phyloP scores from a whole-genome alignment of 2,113 vertebrate species.

The Arothron firmamentum region DNA sequence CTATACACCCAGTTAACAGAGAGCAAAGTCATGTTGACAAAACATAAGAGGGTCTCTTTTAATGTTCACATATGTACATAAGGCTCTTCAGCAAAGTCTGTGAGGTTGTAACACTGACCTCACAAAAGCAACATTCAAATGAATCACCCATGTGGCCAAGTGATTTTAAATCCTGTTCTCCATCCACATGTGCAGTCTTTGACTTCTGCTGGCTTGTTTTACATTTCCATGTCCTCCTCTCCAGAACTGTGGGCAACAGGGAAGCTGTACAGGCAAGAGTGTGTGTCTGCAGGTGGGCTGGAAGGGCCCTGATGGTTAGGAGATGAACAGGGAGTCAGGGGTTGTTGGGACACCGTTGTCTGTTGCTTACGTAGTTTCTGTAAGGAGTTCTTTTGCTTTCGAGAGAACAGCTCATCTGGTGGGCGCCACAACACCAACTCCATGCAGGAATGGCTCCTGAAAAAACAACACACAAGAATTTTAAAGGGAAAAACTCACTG shows the following conservation, averaged over 20 bases:
- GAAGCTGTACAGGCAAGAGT: slow-evolving; percentile 46
- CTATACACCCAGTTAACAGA: slow-evolving; percentile 19
- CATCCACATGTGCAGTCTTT: slow-evolving; percentile 16
- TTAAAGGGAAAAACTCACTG: neutral
- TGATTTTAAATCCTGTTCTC: slow-evolving; percentile 8
- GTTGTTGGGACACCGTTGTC: slow-evolving; percentile 46
- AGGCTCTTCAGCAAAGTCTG: neutral
- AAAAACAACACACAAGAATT: neutral
- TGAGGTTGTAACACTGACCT: neutral
- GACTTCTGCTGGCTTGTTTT: slow-evolving; percentile 24
- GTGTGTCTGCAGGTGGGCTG: slow-evolving; percentile 39
- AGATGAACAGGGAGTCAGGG: slow-evolving; percentile 52
- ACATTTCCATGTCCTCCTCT: slow-evolving; percentile 81
- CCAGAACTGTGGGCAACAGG: slow-evolving; percentile 45
- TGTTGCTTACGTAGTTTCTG: slow-evolving; percentile 74
- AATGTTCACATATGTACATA: too few species aligned
- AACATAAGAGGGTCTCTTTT: neutral
- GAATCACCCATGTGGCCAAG: slow-evolving; percentile 2
- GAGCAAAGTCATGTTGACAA: slow-evolving; percentile 18
- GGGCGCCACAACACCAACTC: slow-evolving; percentile 81
- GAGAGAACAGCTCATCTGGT: slow-evolving; percentile 70
- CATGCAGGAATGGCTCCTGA: slow-evolving; percentile 79
- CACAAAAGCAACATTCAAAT: slow-evolving; percentile 16
- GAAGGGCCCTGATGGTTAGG: slow-evolving; percentile 35
- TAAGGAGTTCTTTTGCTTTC: slow-evolving; percentile 66